phyloP scores from a whole-genome alignment of 2,888 invertebrate genomes.

The Melanotus villosus region DNA sequence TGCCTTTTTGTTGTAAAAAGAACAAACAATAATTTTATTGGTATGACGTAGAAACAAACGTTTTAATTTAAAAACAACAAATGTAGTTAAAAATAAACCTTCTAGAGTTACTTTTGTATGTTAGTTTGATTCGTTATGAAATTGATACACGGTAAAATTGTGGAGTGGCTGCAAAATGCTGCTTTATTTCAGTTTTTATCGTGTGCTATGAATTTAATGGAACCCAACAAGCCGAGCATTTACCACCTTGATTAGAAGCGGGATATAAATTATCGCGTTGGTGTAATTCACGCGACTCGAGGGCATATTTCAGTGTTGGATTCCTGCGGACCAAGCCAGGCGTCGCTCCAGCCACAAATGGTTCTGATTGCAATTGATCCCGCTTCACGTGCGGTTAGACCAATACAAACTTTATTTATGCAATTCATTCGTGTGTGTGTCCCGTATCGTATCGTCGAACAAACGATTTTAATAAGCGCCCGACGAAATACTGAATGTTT shows the following conservation, averaged over 20 bases:
- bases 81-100: conserved; percentile 4
- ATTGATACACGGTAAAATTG: conserved; percentile 38
- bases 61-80: too few relatives aligned
- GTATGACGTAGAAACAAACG: too few relatives aligned
- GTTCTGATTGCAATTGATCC: conserved; percentile 59
- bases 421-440: conserved; percentile 42
- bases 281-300: conserved; percentile 63
- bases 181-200: conserved; percentile 51
- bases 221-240: conserved; percentile 62
- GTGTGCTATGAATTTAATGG: conserved; percentile 61
- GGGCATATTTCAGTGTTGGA: conserved; percentile 64
- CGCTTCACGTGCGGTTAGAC: conserved; percentile 49
- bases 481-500: conserved; percentile 37
- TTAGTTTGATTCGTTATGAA: conserved; percentile 32
- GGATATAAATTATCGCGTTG: conserved; percentile 65
- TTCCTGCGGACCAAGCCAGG: conserved; percentile 54
- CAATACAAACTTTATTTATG: conserved; percentile 46
- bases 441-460: conserved; percentile 33
- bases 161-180: conserved; percentile 37
- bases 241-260: conserved; percentile 66
- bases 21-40: too few relatives aligned
- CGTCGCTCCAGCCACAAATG: conserved; percentile 57
- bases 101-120: background rate
- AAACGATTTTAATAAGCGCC: conserved; percentile 46
- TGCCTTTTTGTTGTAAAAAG: too few relatives aligned